Base-by-base conservation (phyloP, 1,140 invertebrate species). In the Cydia fagiglandana region DNA sequence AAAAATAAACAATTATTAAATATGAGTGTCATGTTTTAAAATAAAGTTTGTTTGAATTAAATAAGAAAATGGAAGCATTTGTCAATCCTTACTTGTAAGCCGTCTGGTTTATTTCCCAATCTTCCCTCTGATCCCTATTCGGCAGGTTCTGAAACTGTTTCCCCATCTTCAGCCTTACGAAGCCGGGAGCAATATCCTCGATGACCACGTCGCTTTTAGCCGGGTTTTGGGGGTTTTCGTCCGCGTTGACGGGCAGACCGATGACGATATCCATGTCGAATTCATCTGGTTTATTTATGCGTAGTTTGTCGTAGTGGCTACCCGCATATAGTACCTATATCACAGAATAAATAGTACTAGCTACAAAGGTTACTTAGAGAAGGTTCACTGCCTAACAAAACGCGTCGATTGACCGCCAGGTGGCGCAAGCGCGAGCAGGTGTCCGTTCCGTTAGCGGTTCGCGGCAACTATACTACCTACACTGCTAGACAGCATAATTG, bases 201-300 rank as follows among this genome's bases (percentile, higher is more conserved):
- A 94, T 84, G 4, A 81, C 68, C 30, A 93, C 81, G 50, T 87
- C 82, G 13, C 84, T 83, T n/a, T 86, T 79, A 0, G 47, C 24
- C 0, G 79, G 80, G 13, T 84, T 79, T 0, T 30, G 15, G 0
- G 41, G 73, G n/a, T 88, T 64, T 1, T 7, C 38, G 9, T 76
- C 64, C 1, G 76, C 61, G 81, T 82, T 83, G 0, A 88, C 77
- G 0, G 93, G 93, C 4, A 94, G 41, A 10, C 80, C 80, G 13
- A 94, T 89, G 4, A 94, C 84, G 1, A 94, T 83, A 82, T 94
- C 92, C 76, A 95, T 84, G 85, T 94, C 94, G 77, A 93, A 94
- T 80, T 95, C 94, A 73, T 94, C 89, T 0, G 94, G 94, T 64
- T 91, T 90, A 0, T 90, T 93, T 41, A 94, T 92, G 76, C 90